Evolutionary conservation across 2,113 vertebrate species (phyloP), one percentile per base, ranked within the genome.

Genomic region (Coracopsis vasa): DNA sequence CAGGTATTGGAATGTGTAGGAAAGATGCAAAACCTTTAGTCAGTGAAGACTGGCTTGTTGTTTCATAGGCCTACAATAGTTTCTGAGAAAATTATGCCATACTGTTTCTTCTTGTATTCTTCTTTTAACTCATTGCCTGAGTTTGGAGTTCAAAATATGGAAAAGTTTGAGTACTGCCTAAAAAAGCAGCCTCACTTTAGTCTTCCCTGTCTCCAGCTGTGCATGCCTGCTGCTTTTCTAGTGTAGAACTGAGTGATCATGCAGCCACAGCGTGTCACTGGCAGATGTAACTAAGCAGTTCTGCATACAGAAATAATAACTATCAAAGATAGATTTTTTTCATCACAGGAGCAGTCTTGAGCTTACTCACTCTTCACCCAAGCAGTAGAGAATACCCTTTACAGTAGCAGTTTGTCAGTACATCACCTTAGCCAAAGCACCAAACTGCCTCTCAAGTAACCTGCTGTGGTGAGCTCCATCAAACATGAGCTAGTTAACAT

Each of bases 221-320:
- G 51, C 21, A 28, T 0, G 1, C 3, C 86, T 72, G 42, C 66
- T 85, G 66, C 51, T 88, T 51, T 67, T 44, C 62, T 28, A n/a
- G 23, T 7, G 13, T 3, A 39, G 37, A 65, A 65, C 13, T 16
- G 27, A 42, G 9, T 13, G 35, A 87, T 29, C 0, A 0, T 42
- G 29, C n/a, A 80, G 35, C 7, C 56, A 85, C 31, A 37, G 42
- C 11, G 8, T 25, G n/a, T 29, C 51, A 67, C 16, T 3, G 1
- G 58, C 51, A 86, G 25, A 85, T 41, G 51, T 45, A 62, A 17
- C 16, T 15, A 78, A 8, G 66, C 47, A 27, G 7, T 29, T 96
- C 54, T 66, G 39, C 28, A 48, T 29, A 62, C 5, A 84, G 50
- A 80, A 89, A 44, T 44, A 77, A n/a, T n/a, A 82, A 91, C 33